Percentiles rank a stretch among this genome's conserved stretches.
phyloP scores from a whole-genome alignment of 2,113 vertebrate species.

The Sebastes schlegelii region DNA sequence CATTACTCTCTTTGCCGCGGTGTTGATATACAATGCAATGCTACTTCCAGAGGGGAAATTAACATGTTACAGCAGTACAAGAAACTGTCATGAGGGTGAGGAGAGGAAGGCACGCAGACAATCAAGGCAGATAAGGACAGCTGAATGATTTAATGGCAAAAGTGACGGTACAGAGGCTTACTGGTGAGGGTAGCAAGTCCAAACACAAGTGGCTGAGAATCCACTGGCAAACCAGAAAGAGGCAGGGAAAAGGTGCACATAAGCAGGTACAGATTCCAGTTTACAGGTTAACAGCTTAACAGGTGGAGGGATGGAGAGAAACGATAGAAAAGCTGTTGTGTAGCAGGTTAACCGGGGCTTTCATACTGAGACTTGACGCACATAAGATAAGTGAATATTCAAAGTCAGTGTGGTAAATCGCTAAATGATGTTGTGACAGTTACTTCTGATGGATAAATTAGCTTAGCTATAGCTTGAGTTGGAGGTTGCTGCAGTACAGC shows the following conservation, averaged over 20 bases:
- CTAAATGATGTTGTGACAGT: too few species aligned
- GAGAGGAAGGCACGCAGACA: not conserved
- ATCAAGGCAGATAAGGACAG: not conserved
- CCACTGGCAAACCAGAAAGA: not conserved
- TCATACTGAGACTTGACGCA: too few species aligned
- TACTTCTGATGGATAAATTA: too few species aligned
- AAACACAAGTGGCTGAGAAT: not conserved
- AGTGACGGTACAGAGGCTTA: not conserved
- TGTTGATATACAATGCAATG: not conserved
- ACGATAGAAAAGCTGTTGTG: too few species aligned
- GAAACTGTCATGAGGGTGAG: not conserved
- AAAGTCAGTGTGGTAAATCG: too few species aligned
- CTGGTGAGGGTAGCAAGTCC: not conserved
- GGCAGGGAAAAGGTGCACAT: not conserved
- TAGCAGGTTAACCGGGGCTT: too few species aligned
- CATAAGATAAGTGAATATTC: too few species aligned
- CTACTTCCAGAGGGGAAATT: constrained; percentile 1
- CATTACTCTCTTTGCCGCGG: not conserved
- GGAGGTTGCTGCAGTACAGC: too few species aligned
- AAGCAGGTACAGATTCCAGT: not conserved
- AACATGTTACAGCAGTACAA: not conserved
- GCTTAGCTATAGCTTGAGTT: too few species aligned
- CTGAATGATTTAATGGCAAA: not conserved
- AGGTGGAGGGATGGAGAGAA: too few species aligned
- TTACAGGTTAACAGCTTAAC: too few species aligned